Percentiles rank a stretch among this genome's conserved stretches.
Conservation (phyloP, 2,113 vertebrate species). For the Calyptommatus sinebrachiatus region DNA sequence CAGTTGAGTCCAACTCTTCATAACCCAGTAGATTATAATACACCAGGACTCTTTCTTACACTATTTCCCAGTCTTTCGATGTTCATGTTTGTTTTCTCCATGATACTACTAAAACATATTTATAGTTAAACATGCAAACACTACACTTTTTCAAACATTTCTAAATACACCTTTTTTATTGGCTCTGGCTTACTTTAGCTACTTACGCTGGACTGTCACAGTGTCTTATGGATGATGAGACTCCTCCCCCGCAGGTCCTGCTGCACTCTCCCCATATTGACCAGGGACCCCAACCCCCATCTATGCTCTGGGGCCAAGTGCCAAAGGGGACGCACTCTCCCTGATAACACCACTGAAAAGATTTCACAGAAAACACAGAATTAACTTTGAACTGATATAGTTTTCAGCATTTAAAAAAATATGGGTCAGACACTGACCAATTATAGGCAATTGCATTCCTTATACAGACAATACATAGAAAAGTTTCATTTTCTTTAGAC, state of each 20-base stretch:
- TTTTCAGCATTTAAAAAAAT: conserved; percentile 64
- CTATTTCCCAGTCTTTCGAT: too few species aligned
- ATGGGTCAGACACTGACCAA: conserved; percentile 66
- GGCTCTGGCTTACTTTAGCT: conserved; percentile 98
- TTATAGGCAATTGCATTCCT: conserved; percentile 68
- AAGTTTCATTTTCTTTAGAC: conserved; percentile 60
- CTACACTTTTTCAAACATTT: conserved; percentile 70
- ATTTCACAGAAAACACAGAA: conserved; percentile 66
- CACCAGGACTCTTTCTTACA: too few species aligned
- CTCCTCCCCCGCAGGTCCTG: conserved; percentile 95
- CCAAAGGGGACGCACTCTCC: conserved; percentile 94
- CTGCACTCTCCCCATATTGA: conserved; percentile 97
- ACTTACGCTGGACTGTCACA: conserved; percentile 99
- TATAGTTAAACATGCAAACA: conserved; percentile 75
- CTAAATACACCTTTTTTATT: conserved; percentile 81
- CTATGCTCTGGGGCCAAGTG: conserved; percentile 91
- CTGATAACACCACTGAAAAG: conserved; percentile 95
- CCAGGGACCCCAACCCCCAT: conserved; percentile 94
- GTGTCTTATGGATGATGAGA: conserved; percentile 96
- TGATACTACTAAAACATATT: conserved; percentile 61
- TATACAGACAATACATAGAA: conserved; percentile 58
- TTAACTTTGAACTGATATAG: conserved; percentile 67
- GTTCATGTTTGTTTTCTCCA: too few species aligned
- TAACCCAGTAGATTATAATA: too few species aligned
- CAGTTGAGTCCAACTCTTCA: too few species aligned